Conservation (phyloP, 1,140 invertebrate species). For the Trypoxylus dichotomus region DNA sequence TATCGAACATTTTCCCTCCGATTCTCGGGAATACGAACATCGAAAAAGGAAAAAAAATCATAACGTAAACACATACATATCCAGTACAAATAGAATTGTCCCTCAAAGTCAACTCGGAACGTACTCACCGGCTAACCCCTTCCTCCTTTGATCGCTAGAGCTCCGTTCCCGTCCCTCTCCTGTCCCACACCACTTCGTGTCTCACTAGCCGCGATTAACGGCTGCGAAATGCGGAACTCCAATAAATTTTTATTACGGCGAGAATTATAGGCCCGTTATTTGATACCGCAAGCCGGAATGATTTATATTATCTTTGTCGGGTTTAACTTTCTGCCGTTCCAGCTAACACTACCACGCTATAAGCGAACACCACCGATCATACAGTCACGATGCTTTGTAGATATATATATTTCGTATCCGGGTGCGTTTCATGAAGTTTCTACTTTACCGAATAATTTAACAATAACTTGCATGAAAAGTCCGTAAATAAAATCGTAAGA, state of each 20-base stretch:
- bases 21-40: no score
- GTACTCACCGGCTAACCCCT: background rate
- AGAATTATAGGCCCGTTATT: slow-evolving; percentile 20
- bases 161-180: background rate
- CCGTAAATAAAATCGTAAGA: no score
- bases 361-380: background rate
- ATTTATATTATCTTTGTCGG: slow-evolving; percentile 15
- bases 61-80: no score
- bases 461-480: no score
- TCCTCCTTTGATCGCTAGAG: background rate
- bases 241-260: slow-evolving; percentile 23
- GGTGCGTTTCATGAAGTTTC: no score
- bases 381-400: no score
- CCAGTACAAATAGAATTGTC: background rate
- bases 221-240: slow-evolving; percentile 17
- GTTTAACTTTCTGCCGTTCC: background rate
- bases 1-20: no score
- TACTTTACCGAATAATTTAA: no score
- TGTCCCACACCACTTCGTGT: background rate
- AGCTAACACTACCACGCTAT: background rate
- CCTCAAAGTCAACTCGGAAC: background rate
- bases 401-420: no score
- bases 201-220: slow-evolving; percentile 12
- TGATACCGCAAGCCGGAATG: slow-evolving; percentile 12
- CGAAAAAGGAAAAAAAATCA: no score